Conservation (phyloP, 1,140 invertebrate species). For the Macrocentrus cingulum region DNA sequence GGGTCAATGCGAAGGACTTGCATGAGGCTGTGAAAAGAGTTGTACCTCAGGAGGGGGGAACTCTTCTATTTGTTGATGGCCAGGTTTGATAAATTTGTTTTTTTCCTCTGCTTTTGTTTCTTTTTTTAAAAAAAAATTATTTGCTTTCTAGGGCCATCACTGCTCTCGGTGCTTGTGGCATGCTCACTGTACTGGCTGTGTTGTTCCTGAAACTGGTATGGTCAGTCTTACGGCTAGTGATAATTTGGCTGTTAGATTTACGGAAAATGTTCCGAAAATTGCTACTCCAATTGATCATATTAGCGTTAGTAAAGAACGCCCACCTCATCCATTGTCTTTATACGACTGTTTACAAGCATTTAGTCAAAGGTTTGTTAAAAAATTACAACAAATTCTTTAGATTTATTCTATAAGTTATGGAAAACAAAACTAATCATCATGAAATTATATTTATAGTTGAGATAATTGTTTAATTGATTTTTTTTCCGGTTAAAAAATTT, state of each 20-base stretch:
- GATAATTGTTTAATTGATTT: not conserved
- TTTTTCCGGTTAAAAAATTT: slow-evolving; percentile 14
- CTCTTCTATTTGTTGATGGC: slow-evolving; percentile 58
- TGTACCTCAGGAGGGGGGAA: slow-evolving; percentile 55
- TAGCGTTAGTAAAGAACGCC: slow-evolving; percentile 55
- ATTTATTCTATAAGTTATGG: not conserved
- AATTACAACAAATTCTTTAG: slow-evolving; percentile 23
- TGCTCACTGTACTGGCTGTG: slow-evolving; percentile 66
- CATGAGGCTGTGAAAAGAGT: slow-evolving; percentile 58
- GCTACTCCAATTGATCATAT: slow-evolving; percentile 49
- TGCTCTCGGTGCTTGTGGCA: slow-evolving; percentile 68
- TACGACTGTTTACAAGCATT: slow-evolving; percentile 72
- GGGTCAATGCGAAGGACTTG: slow-evolving; percentile 59
- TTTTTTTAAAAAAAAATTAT: slow-evolving; percentile 21
- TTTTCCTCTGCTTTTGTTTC: slow-evolving; percentile 10
- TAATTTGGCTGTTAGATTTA: slow-evolving; percentile 63
- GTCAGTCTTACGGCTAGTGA: slow-evolving; percentile 62
- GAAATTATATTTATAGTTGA: too few species aligned
- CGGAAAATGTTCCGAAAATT: slow-evolving; percentile 47
- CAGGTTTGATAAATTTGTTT: slow-evolving; percentile 43
- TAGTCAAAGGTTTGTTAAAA: slow-evolving; percentile 62
- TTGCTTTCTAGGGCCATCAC: slow-evolving; percentile 60
- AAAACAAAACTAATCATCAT: not conserved
- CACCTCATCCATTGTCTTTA: slow-evolving; percentile 62
- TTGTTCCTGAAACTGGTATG: slow-evolving; percentile 57